Conservation (phyloP, 1,140 invertebrate genomes). For the Frieseomelitta varia region DNA sequence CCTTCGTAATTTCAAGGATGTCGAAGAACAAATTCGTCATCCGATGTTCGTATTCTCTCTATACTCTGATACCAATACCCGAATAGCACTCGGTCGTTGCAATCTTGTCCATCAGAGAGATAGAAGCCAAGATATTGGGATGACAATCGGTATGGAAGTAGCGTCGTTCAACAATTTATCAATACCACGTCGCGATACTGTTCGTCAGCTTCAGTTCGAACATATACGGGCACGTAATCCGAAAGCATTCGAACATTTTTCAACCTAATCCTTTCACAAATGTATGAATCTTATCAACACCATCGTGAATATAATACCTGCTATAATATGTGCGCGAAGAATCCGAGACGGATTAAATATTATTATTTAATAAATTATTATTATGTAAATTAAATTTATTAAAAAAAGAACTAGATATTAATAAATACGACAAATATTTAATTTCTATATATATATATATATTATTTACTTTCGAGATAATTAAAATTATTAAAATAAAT, state of each 20-base stretch:
- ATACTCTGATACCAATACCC: not conserved
- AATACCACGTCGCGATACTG: not conserved
- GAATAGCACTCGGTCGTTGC: not conserved
- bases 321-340: no score
- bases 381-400: no score
- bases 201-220: not conserved
- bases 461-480: no score
- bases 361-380: no score
- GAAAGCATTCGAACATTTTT: not conserved
- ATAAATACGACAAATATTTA: no score
- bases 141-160: not conserved
- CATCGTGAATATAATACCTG: no score
- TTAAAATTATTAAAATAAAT: no score
- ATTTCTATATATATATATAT: no score
- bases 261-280: not conserved
- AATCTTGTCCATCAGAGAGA: slow-evolving; percentile 2
- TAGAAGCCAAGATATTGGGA: not conserved
- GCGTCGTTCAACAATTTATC: slow-evolving; percentile 24
- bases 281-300: not conserved
- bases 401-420: no score
- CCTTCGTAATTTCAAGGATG: not conserved
- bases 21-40: not conserved
- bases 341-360: no score
- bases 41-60: not conserved
- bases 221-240: no score